Evolutionary conservation across 1,140 invertebrate species (phyloP), one percentile per base, ranked within the genome.

Genomic region (Calliopsis andreniformis): DNA sequence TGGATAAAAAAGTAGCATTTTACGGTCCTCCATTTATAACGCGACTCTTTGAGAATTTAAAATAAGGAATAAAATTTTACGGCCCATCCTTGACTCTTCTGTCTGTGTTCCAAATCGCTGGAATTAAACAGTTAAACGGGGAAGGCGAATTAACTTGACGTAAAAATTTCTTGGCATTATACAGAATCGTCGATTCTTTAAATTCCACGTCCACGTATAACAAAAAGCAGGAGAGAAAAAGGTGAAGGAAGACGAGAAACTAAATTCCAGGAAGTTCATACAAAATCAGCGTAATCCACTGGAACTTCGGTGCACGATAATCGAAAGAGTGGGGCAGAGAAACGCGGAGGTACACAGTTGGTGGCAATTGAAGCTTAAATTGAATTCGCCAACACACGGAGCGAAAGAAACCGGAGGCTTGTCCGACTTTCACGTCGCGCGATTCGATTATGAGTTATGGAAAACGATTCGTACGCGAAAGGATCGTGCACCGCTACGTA

Each of bases 381-480:
- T 67, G 66, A 77, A 81, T 69, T 81, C 67, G 35, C 59, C 47
- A 25, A 23, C 12, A 20, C 58, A 69, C 70, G 43, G 35, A 45
- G 63, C 58, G 47, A 80, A 82, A 62, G 55, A 67, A 77, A 81
- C 62, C 66, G 72, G 66, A 39, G 55, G 42, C 42, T 56, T 58
- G 78, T 69, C 32, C 78, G 61, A 82, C 72, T 77, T 81, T 77
- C 79, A 39, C 64, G 73, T 66, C 45, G 51, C 39, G 42, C 78
- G 51, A 77, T 81, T 71, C 80, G 79, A 76, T 77, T 76, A 77
- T 69, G 49, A 66, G 73, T 71, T 82, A 81, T 77, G 73, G 58
- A 67, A 81, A 53, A 3, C 71, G 71, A 80, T 81, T 80, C 62
- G 53, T 59, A 66, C 28, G 16, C n/a, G 35, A 25, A 28, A 43